Evolutionary conservation across 2,888 invertebrate species (phyloP).

Genomic region (Linnaemya tessellans): DNA sequence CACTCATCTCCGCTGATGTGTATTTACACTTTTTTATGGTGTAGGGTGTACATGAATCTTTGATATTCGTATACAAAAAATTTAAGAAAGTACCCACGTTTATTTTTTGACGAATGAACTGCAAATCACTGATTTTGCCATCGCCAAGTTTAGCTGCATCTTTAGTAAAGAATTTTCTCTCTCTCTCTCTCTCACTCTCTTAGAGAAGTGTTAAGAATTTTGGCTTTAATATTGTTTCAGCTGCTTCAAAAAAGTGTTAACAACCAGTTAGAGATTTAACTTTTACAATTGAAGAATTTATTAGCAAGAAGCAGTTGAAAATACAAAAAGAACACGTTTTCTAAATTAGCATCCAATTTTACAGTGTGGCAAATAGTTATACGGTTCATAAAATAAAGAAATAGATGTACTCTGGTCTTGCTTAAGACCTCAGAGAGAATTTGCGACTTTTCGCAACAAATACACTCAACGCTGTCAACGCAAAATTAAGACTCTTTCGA

Average conservation of each 20-base stretch:
- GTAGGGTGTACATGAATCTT: too few species aligned
- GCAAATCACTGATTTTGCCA: neutral
- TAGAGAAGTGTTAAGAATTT: slow-evolving; percentile 6
- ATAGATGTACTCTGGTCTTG: neutral
- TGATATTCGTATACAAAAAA: too few species aligned
- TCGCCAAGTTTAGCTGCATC: too few species aligned
- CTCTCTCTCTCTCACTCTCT: neutral
- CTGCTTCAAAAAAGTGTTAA: slow-evolving; percentile 27
- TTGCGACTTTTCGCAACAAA: neutral
- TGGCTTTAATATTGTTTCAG: slow-evolving; percentile 6
- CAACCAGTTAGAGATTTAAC: slow-evolving; percentile 10
- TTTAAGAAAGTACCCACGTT: too few species aligned
- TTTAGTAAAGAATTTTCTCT: neutral
- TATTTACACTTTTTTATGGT: too few species aligned
- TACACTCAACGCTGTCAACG: neutral
- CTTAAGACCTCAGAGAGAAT: too few species aligned
- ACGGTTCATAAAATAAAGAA: slow-evolving; percentile 1
- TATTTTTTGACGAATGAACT: neutral
- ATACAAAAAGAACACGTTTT: slow-evolving; percentile 5
- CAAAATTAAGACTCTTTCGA: neutral
- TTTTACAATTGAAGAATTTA: slow-evolving; percentile 22
- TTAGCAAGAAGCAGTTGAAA: slow-evolving; percentile 26
- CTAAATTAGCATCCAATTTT: slow-evolving; percentile 11
- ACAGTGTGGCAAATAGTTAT: slow-evolving; percentile 8
- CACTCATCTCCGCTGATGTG: too few species aligned